Base-by-base conservation (phyloP, 2,113 vertebrate genomes). In the Pseudorhombus dupliciocellatus region DNA sequence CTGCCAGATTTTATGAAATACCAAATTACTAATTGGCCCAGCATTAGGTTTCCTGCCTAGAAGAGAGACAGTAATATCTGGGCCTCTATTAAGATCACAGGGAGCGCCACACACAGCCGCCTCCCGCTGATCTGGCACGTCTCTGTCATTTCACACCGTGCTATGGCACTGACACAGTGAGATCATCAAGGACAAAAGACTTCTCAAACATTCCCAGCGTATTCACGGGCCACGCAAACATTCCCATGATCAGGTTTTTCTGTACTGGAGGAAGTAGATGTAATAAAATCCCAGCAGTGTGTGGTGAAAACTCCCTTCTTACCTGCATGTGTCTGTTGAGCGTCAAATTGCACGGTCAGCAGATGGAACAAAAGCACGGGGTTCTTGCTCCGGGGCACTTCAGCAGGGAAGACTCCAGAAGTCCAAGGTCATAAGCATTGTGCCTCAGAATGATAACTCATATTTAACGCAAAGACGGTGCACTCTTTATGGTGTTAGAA, bases 11-110 rank as follows among this genome's bases (percentile, higher is more conserved):
- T 82, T 85, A 87, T 90, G 87, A 90, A 91, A 90, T 88, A 91
- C 86, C 79, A 84, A 85, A 90, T 91, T 88, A 89, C 92, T 92
- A 91, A 91, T 90, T 93, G 87, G 83, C 80, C 73, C 78, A 80
- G 87, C 62, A 37, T 90, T 85, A 22, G 84, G 81, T 89, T 87
- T 90, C 85, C 87, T 73, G 88, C 84, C 81, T 85, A 75, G 84
- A 84, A 88, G 84, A 88, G 80, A 86, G 79, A 79, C 67, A 79
- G 87, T 85, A 87, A 89, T 86, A 83, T 89, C 80, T 75, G 78
- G 81, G 73, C 86, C 80, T 90, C 80, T 74, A 87, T 88, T 84
- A 92, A 77, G 84, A 87, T 82, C 85, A 84, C 81, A 83, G 78
- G 64, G 77, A 84, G 75, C 74, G 73, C 25, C 70, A 48, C 57